phyloP scores from a whole-genome alignment of 2,113 vertebrate species.

The Polyodon spathula region DNA sequence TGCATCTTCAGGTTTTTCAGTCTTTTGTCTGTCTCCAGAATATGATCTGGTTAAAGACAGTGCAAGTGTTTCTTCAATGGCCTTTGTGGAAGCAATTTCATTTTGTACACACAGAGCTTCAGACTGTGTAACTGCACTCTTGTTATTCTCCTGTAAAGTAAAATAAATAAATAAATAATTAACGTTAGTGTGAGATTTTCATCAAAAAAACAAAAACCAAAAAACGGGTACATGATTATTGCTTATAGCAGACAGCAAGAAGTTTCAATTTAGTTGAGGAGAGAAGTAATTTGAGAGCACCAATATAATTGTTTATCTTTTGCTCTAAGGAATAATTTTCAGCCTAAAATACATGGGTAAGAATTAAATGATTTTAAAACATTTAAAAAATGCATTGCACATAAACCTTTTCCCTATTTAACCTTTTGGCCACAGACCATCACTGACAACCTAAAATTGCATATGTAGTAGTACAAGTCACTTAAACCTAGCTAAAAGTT shows the following conservation, averaged over 20 bases:
- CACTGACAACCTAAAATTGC: too few relatives aligned
- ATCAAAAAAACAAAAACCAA: too few relatives aligned
- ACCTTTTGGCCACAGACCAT: too few relatives aligned
- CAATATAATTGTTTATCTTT: too few relatives aligned
- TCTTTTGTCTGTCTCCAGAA: constrained; percentile 42
- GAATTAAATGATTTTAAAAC: too few relatives aligned
- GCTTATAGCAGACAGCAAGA: neutral
- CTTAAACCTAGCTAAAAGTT: too few relatives aligned
- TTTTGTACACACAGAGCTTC: constrained; percentile 3
- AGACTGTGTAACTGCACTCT: constrained; percentile 40
- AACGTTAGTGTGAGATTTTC: too few relatives aligned
- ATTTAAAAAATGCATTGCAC: neutral
- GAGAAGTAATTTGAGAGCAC: too few relatives aligned
- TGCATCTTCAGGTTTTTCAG: constrained; percentile 36
- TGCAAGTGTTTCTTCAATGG: constrained; percentile 58
- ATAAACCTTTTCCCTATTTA: neutral
- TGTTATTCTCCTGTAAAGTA: constrained; percentile 48
- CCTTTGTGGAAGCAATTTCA: constrained; percentile 28
- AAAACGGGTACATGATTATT: neutral
- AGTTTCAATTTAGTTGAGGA: neutral
- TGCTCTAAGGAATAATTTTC: too few relatives aligned
- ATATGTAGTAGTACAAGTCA: too few relatives aligned
- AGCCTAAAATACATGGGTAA: too few relatives aligned
- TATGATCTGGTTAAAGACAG: constrained; percentile 38
- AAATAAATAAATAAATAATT: constrained; percentile 11